Base-by-base conservation (phyloP, 2,888 invertebrate genomes). In the Lycocerus yunnanus region DNA sequence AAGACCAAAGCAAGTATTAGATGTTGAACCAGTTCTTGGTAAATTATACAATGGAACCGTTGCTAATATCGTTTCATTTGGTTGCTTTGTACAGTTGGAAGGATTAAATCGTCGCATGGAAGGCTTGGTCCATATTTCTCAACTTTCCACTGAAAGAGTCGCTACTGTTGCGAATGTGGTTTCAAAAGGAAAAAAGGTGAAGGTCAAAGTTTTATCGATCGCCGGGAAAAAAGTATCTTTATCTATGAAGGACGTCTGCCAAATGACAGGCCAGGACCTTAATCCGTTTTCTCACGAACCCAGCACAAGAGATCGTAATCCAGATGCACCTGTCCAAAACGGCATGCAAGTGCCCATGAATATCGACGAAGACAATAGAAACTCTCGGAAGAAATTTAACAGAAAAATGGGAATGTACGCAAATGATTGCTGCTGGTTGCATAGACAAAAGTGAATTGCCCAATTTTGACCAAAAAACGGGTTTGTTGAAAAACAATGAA, bases 191-290 rank as follows among this genome's bases (percentile, higher is more conserved):
- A 94, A 96, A 80, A 94, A 92, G 88, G 97, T 98, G 0, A 94
- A 94, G 88, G 95, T 94, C 0, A 97, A 99, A 90, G 97, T 98
- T 0, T 87, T 98, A 71, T 96, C 96, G 14, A 91, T 97, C 27
- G 94, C 95, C n/a, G 97, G 97, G 0, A 96, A 96, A 84, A 99
- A 98, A 87, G 95, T 96, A 0, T 98, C 98, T 1, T 89, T 99
- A 2, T 97, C 97, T 0, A 97, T 99, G 94, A 98, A 98, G 88
- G 98, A 99, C 88, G 99, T 98, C 0, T 97, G 99, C 85, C 99
- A 99, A 87, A 92, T 93, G 15, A 94, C 94, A 0, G 99, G 99
- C 0, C 93, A 93, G 84, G 99, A 99, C 89, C 88, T 99, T 68
- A 98, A 99, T 88, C 98, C 98, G 0, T 88, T 92, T 0, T 93